Evolutionary conservation across 2,113 vertebrate species (phyloP).

Genomic region (Origma solitaria): DNA sequence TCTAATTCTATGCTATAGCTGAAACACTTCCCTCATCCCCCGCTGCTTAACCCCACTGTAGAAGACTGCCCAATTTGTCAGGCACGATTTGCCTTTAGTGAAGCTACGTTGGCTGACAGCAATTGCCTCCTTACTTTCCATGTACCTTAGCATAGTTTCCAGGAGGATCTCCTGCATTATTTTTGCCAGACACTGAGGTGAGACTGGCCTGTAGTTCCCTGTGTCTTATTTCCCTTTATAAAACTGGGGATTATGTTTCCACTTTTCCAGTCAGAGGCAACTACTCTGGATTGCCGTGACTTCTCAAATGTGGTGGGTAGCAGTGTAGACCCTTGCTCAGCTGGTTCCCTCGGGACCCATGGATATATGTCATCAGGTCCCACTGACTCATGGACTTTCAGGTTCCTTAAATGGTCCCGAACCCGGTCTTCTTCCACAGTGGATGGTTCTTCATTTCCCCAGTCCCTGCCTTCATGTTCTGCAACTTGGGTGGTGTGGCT

Average conservation of each 20-base stretch:
- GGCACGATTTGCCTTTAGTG: background rate
- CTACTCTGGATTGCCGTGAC: background rate
- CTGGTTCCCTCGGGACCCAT: background rate
- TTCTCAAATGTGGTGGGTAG: background rate
- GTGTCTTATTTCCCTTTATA: background rate
- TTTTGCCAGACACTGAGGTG: background rate
- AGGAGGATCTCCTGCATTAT: background rate
- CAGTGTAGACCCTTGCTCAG: background rate
- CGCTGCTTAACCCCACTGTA: background rate
- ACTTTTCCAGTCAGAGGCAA: background rate
- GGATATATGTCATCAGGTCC: background rate
- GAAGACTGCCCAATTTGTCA: accelerated
- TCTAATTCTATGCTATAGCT: background rate
- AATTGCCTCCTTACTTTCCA: background rate
- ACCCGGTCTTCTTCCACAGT: background rate
- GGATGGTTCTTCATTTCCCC: background rate
- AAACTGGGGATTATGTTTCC: background rate
- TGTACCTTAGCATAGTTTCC: background rate
- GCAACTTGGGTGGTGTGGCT: background rate
- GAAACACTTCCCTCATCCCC: background rate
- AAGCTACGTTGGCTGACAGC: background rate
- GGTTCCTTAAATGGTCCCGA: background rate
- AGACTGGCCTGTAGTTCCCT: background rate
- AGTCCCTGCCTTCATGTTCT: background rate
- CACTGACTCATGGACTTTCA: accelerated